Base-by-base conservation (phyloP, 2,797 vertebrate species). In the Pelobates cultripes region DNA sequence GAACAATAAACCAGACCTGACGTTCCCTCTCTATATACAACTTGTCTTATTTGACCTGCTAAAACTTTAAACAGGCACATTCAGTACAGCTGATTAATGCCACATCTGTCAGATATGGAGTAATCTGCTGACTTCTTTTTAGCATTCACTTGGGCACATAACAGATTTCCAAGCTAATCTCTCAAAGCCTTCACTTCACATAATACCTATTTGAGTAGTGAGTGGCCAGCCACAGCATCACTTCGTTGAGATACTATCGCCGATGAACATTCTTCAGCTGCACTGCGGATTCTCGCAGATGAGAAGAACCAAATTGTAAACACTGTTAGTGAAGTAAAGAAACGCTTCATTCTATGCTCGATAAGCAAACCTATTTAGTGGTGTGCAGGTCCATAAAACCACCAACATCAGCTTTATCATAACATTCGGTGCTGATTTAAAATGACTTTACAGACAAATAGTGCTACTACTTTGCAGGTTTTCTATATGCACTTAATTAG, bases 221-320 rank as follows among this genome's bases (percentile, higher is more conserved):
- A 84, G 57, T 78, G 57, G 64, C 15, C 63, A 70, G 60, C 0
- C 42, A 53, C 3, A 3, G 4, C 63, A 68, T 69, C 74, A 70
- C 60, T 43, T 68, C 72, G 70, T 67, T 60, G 7, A 0, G 0
- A 43, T 41, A 78, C 2, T 7, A 75, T 42, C 84, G 72, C 66
- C 70, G 51, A 0, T 66, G 13, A 83, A 84, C 79, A 43, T 61
- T 70, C 41, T 73, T 14, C 55, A 87, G 67, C 57, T 64, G 43
- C 40, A 87, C 3, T 85, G 55, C 3, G 41, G 14, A 85, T 64
- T 75, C 67, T 60, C 53, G 43, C 10, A 82, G 55, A 67, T 4
- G 79, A 73, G 79, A 80, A 79, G 78, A 75, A 3, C 14, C 64
- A 60, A 77, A 84, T 82, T 76, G 67, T 83, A 70, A 87, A 47